Evolutionary conservation across 2,113 vertebrate species (phyloP), one percentile per base, ranked within the genome.

Genomic region (Dipodomys stephensi): DNA sequence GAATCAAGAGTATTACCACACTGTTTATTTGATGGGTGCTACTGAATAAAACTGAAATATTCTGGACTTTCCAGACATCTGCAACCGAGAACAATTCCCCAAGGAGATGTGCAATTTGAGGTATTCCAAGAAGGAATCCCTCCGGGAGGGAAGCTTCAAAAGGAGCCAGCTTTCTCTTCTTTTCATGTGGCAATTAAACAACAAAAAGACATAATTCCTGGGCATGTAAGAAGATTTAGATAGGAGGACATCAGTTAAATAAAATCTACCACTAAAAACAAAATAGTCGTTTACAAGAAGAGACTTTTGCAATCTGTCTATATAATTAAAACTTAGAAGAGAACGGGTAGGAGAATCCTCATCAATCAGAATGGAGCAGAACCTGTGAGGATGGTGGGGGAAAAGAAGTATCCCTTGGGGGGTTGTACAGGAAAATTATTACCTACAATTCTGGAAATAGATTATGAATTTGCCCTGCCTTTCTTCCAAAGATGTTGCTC

Each of bases 251-350:
- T 39, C 93, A 94, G 82, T 83, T 88, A 88, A 83, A 88, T 82
- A 85, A 90, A 95, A 92, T 77, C 87, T 86, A 84, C 78, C 78
- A 65, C 71, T 81, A 95, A 95, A 90, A 92, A 95, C 88, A 64
- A 91, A 95, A 96, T 83, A 92, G 83, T 65, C 95, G 96, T 97
- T 95, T 95, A 94, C 64, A 79, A 94, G 83, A 92, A 88, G 25
- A 90, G 94, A 93, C 74, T 90, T 93, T 92, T 76, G 94, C 93
- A 96, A 90, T 93, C 93, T 95, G 95, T 93, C 94, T 87, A 74
- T 92, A 79, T 95, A 96, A 96, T 97, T 96, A 96, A 95, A 96
- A 95, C 64, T 88, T 92, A 92, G 69, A 95, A 87, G 76, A 96
- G 62, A 84, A 84, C 85, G 77, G 65, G 81, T 18, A 87, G 83